Evolutionary conservation across 2,113 vertebrate species (phyloP).

Genomic region (Heterotilapia buettikoferi): DNA sequence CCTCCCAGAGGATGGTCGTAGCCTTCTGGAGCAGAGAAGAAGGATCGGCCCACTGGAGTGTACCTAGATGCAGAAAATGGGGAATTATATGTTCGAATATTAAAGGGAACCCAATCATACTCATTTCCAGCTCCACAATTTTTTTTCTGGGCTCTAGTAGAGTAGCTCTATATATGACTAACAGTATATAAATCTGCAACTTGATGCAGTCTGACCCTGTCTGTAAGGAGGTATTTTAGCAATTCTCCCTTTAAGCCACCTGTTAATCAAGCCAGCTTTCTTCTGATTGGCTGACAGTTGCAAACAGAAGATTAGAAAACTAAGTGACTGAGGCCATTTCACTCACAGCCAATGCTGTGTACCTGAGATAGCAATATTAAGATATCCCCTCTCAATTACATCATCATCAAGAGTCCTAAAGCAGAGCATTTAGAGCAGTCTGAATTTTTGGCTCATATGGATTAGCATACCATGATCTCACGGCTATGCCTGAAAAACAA

Average conservation of each 20-base stretch:
- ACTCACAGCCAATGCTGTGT: not conserved
- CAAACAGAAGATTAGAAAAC: not conserved
- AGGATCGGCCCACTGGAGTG: conserved; percentile 97
- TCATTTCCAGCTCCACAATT: not conserved
- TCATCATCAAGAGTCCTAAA: not conserved
- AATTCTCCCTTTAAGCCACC: not conserved
- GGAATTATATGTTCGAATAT: not conserved
- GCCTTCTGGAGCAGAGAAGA: conserved; percentile 97
- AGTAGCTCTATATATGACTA: not conserved
- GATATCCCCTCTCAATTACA: not conserved
- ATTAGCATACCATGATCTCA: not conserved
- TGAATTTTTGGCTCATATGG: not conserved
- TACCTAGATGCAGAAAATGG: conserved; percentile 74
- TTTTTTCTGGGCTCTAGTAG: not conserved
- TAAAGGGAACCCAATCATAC: not conserved
- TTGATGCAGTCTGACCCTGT: not conserved
- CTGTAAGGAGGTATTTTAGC: not conserved
- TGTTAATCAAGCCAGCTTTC: not conserved
- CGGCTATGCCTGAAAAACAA: not conserved
- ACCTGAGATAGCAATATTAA: not conserved
- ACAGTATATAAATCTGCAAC: not conserved
- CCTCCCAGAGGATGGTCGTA: conserved; percentile 97
- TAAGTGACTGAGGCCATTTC: not conserved
- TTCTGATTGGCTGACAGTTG: not conserved
- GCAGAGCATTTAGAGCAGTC: not conserved